A percentile compares a stretch with the other conserved stretches of the same genome.
Conservation (phyloP, 1,140 invertebrate species). For the Eupristina koningsbergeri region DNA sequence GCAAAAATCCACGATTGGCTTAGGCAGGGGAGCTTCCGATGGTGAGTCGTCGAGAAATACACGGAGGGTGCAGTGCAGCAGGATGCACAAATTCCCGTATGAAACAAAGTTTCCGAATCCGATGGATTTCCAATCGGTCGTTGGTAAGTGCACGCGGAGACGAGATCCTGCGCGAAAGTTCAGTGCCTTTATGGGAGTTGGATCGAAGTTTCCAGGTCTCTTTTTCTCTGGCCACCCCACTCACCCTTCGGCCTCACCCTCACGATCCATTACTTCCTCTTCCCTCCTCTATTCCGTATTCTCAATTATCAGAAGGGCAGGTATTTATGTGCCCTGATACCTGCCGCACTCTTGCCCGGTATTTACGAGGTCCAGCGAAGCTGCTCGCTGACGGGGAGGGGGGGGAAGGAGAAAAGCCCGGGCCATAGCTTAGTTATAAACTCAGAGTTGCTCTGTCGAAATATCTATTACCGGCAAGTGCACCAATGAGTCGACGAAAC, state of each 20-base stretch:
- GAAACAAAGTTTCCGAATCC: conserved; percentile 37
- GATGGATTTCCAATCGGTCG: conserved; percentile 37
- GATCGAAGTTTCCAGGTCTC: conserved; percentile 52
- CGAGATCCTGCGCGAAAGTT: conserved; percentile 35
- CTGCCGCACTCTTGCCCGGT: conserved; percentile 35
- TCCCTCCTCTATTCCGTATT: conserved; percentile 6
- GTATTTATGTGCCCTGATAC: conserved; percentile 52
- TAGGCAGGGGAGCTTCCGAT: neutral
- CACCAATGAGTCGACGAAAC: conserved; percentile 15
- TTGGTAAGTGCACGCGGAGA: conserved; percentile 16
- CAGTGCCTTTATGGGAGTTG: conserved; percentile 55
- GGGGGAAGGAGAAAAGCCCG: neutral
- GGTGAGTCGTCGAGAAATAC: conserved; percentile 21
- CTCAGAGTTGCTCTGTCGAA: conserved; percentile 1
- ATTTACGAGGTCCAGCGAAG: conserved; percentile 50
- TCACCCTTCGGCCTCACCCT: neutral
- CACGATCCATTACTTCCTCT: neutral
- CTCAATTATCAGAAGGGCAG: conserved; percentile 51
- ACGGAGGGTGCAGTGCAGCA: neutral
- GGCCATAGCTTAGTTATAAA: neutral
- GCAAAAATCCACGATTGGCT: conserved; percentile 18
- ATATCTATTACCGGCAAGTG: conserved; percentile 4
- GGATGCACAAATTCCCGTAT: conserved; percentile 10
- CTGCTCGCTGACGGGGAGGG: neutral
- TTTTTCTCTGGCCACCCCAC: neutral